Evolutionary conservation across 2,113 vertebrate genomes (phyloP).

Genomic region (Gasterosteus nipponicus): DNA sequence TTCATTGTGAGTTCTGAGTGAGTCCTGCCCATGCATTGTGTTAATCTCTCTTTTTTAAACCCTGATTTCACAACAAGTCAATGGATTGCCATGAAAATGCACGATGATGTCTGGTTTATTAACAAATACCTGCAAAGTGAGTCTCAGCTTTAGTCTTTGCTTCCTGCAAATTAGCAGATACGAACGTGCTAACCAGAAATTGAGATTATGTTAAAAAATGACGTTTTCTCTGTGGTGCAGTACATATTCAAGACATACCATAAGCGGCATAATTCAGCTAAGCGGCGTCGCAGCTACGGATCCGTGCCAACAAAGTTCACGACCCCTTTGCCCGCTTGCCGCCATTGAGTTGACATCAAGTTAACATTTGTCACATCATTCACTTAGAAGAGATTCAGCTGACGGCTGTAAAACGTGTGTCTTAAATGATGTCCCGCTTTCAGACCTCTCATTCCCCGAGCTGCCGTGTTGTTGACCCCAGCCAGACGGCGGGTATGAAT

Average conservation of each 20-base stretch:
- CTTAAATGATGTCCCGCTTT: conserved; percentile 31
- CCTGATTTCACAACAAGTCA: no score
- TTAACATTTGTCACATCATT: conserved; percentile 51
- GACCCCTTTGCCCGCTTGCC: conserved; percentile 26
- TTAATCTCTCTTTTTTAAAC: no score
- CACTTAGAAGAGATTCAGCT: conserved; percentile 25
- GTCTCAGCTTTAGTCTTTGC: no score
- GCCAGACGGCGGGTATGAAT: conserved; percentile 47
- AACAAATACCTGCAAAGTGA: background rate
- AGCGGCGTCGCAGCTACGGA: conserved; percentile 7
- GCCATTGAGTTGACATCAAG: conserved; percentile 28
- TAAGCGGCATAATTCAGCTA: conserved; percentile 9
- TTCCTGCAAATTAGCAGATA: background rate
- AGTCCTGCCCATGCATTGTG: background rate
- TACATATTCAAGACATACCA: background rate
- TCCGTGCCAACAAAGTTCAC: conserved; percentile 35
- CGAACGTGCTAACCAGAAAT: background rate
- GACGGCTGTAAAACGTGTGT: conserved; percentile 39
- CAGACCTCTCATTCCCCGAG: conserved; percentile 42
- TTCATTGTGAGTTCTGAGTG: background rate
- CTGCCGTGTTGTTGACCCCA: conserved; percentile 58
- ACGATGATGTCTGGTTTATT: background rate
- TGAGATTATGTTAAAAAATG: background rate
- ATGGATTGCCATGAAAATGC: no score
- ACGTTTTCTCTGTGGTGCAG: background rate